Percentiles rank a stretch among this genome's conserved stretches.
Conservation (phyloP, 2,797 vertebrate genomes). For the Chaunax sp. region DNA sequence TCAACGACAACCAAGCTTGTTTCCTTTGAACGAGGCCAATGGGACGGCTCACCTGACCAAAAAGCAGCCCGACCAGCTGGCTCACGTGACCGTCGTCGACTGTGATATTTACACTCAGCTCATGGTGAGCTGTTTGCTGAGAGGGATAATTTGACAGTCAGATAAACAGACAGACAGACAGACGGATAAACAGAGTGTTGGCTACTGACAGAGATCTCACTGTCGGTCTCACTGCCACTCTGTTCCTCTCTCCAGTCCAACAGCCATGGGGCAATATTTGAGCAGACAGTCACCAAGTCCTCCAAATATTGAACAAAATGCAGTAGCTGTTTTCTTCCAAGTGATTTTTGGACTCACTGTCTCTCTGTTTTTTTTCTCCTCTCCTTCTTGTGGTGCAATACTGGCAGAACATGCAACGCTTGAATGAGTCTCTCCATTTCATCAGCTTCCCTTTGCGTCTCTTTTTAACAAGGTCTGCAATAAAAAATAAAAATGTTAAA, state of each 20-base stretch:
- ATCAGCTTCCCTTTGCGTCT: background rate
- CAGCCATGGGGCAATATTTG: slow-evolving; percentile 87
- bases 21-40: slow-evolving; percentile 55
- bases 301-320: slow-evolving; percentile 89
- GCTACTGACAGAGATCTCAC: slow-evolving; percentile 86
- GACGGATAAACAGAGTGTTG: slow-evolving; percentile 88
- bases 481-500: too few species aligned
- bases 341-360: slow-evolving; percentile 72
- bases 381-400: slow-evolving; percentile 67
- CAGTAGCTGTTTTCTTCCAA: slow-evolving; percentile 76
- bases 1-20: slow-evolving; percentile 37
- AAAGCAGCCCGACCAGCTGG: slow-evolving; percentile 50
- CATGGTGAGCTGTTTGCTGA: slow-evolving; percentile 84
- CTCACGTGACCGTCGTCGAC: slow-evolving; percentile 72
- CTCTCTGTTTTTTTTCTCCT: slow-evolving; percentile 64
- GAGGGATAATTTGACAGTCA: slow-evolving; percentile 90
- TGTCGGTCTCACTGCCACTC: slow-evolving; percentile 87
- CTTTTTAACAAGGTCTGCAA: background rate
- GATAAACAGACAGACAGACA: slow-evolving; percentile 89
- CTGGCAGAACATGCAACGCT: slow-evolving; percentile 61
- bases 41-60: slow-evolving; percentile 61
- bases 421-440: slow-evolving; percentile 29
- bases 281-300: slow-evolving; percentile 87
- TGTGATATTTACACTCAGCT: slow-evolving; percentile 83
- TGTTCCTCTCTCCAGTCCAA: slow-evolving; percentile 84